These are phyloP conservation scores for Chalcis sispes DNA, from an alignment of 2,888 invertebrate genomes.

Conservation along the genomic window DNA sequence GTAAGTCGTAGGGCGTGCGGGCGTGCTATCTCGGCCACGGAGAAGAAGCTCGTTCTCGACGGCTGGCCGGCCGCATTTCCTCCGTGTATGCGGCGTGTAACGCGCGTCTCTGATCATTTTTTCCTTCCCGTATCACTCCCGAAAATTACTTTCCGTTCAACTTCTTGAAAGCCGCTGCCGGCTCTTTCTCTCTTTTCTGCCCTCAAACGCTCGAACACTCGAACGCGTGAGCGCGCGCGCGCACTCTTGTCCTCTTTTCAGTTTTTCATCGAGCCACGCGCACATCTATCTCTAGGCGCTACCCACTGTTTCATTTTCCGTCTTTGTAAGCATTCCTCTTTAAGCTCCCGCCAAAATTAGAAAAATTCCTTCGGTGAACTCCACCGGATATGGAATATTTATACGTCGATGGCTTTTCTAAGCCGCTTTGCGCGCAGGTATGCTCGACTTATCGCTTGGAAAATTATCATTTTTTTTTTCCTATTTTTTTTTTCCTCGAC, in stretches of 20 bases:
- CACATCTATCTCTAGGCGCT: not conserved
- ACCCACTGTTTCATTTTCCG: slow-evolving; percentile 28
- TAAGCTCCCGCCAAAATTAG: too few species aligned
- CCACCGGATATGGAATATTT: too few species aligned
- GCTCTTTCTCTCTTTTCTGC: slow-evolving; percentile 36
- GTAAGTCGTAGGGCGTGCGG: slow-evolving; percentile 63
- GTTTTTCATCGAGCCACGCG: slow-evolving; percentile 1
- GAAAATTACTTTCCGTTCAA: slow-evolving; percentile 63
- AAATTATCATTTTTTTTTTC: too few species aligned
- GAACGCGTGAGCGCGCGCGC: too few species aligned
- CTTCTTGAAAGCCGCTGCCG: slow-evolving; percentile 52
- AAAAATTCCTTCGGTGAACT: too few species aligned
- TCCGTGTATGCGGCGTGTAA: too few species aligned
- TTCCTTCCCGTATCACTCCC: slow-evolving; percentile 61
- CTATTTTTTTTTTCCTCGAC: too few species aligned
- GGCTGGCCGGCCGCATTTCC: too few species aligned
- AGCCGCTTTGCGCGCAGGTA: too few species aligned
- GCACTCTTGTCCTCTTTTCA: slow-evolving; percentile 1
- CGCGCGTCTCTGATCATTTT: slow-evolving; percentile 52
- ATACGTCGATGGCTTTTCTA: too few species aligned
- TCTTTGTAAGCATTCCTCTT: slow-evolving; percentile 5
- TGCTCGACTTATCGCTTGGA: too few species aligned
- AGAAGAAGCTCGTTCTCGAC: not conserved
- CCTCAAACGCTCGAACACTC: too few species aligned
- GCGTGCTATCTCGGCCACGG: not conserved